Base-by-base conservation (phyloP, 2,888 invertebrate genomes). In the Iselma pallidipennis region DNA sequence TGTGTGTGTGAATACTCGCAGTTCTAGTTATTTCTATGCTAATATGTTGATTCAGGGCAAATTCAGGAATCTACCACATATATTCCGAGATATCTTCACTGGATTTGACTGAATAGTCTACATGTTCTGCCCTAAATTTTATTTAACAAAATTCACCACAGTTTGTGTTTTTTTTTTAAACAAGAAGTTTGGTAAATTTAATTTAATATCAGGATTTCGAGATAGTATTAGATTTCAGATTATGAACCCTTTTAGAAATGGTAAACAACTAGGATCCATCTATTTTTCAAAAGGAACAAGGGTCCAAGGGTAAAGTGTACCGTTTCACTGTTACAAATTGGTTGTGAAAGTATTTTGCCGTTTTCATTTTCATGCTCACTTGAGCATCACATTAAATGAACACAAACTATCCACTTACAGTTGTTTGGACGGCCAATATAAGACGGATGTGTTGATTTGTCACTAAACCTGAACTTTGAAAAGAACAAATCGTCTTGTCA, bases 321-420 rank as follows among this genome's bases (percentile, higher is more conserved):
- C 42, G 42, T 37, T 37, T 37, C 16, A 14, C 16, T 14, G 4
- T 16, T 6, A 6, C 16, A 37, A 37, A 37, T 37, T n/a, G 6
- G 16, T 45, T 16, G 48, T n/a, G 9, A n/a, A 26, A 9, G 28
- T 16, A 26, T 50, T 19, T 21, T 45, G 10, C 45, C 12, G 21
- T 29, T 51, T 49, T 29, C 26, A 29, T 50, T 50, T 50, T 51
- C 51, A 51, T 31, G 51, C 51, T 51, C 19, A 51, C 19, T 51
- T 51, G 29, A 28, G 51, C 51, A 51, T 29, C 14, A 14, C 14
- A 28, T 28, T 51, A 14, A 29, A 45, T 45, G 21, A 31, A 51
- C 26, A 28, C 51, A 51, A 51, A 51, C 51, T 29, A 51, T 29
- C 51, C 28, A 14, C 2, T 29, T 29, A 37, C 37, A 16, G 16